Conservation (phyloP, 2,888 invertebrate genomes). For the Flexamia atlantica region DNA sequence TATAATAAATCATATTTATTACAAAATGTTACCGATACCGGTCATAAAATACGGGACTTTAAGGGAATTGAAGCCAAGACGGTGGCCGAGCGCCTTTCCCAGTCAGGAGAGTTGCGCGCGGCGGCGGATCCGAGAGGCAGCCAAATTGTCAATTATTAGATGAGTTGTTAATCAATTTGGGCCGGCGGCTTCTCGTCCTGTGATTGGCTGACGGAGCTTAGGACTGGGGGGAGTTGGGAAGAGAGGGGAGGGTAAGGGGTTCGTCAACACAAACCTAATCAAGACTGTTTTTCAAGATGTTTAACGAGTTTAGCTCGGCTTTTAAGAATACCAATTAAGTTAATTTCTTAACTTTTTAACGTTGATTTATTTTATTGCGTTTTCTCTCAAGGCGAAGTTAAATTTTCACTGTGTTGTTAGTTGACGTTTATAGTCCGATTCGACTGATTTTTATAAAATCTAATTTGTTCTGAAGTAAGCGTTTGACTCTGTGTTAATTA, state of each 20-base stretch:
- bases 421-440: no score
- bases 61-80: no score
- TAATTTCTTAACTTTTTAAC: slow-evolving; percentile 44
- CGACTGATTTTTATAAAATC: no score
- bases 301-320: slow-evolving; percentile 55
- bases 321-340: slow-evolving; percentile 55
- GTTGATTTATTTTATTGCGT: slow-evolving; percentile 37
- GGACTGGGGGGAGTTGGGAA: background rate
- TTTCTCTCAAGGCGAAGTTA: background rate
- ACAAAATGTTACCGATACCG: no score
- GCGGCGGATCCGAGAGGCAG: background rate
- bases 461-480: no score
- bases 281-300: slow-evolving; percentile 55
- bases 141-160: slow-evolving; percentile 61
- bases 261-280: slow-evolving; percentile 48
- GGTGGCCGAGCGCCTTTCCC: background rate
- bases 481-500: no score
- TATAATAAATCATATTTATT: no score
- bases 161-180: slow-evolving; percentile 62
- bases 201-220: slow-evolving; percentile 12
- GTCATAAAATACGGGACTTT: no score
- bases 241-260: background rate
- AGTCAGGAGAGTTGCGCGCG: background rate
- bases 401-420: background rate
- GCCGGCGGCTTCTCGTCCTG: background rate